Conservation (phyloP, 2,113 vertebrate genomes). For the Prietella phreatophila region DNA sequence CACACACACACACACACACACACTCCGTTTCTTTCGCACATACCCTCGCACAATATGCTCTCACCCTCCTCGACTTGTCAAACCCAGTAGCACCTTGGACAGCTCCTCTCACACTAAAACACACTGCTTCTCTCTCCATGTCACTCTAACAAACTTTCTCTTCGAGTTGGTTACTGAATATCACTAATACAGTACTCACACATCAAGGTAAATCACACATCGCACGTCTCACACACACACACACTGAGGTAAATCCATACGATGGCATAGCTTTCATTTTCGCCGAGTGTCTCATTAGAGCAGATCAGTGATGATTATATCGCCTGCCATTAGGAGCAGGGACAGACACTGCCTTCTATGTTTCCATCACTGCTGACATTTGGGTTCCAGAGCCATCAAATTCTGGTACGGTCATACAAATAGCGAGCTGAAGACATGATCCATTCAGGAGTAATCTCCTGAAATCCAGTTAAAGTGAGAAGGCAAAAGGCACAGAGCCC, state of each 20-base stretch:
- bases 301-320: constrained; percentile 45
- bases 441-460: constrained; percentile 61
- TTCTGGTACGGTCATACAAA: constrained; percentile 67
- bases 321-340: constrained; percentile 53
- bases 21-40: constrained; percentile 37
- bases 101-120: constrained; percentile 38
- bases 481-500: constrained; percentile 57
- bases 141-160: constrained; percentile 33
- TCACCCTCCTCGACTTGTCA: constrained; percentile 44
- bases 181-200: constrained; percentile 14
- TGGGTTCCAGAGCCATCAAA: constrained; percentile 69
- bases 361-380: constrained; percentile 72
- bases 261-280: background rate
- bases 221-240: background rate
- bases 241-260: background rate
- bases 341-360: constrained; percentile 60
- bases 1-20: constrained; percentile 12
- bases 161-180: constrained; percentile 15
- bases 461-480: constrained; percentile 64
- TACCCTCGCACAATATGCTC: constrained; percentile 49
- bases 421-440: constrained; percentile 58
- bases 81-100: constrained; percentile 59
- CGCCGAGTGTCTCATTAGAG: constrained; percentile 18
- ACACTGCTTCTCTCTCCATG: constrained; percentile 33
- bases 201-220: background rate